Conservation (phyloP, 1,140 invertebrate genomes). For the Leptoteleia sp. region DNA sequence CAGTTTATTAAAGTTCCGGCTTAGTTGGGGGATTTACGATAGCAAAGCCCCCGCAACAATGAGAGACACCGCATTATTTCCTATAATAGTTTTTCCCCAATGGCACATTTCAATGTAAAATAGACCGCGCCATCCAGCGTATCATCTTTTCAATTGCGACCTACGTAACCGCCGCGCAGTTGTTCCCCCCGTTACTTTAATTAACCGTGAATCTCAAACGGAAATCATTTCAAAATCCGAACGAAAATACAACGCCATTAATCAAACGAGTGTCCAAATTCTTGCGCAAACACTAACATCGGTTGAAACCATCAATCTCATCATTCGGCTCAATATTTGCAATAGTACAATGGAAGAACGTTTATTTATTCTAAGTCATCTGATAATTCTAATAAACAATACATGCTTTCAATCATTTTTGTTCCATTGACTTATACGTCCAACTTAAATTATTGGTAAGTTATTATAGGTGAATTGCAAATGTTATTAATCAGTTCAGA, state of each 20-base stretch:
- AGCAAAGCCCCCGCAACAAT: conserved; percentile 47
- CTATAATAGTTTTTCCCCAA: conserved; percentile 52
- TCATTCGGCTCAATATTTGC: too few species aligned
- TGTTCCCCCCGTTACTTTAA: conserved; percentile 32
- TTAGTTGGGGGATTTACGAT: conserved; percentile 54
- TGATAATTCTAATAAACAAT: too few species aligned
- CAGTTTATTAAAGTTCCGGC: conserved; percentile 57
- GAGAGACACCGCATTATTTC: conserved; percentile 45
- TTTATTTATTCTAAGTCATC: too few species aligned
- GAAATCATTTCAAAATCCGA: conserved; percentile 1
- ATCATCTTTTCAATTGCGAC: conserved; percentile 37
- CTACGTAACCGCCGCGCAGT: conserved; percentile 28
- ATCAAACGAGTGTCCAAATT: conserved; percentile 10
- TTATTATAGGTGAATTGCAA: too few species aligned
- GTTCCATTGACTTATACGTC: too few species aligned
- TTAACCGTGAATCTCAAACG: conserved; percentile 37
- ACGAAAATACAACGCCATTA: conserved; percentile 8
- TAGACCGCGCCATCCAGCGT: conserved; percentile 2
- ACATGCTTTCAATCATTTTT: too few species aligned
- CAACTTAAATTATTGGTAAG: too few species aligned
- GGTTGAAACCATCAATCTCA: not conserved
- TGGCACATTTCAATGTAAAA: conserved; percentile 44
- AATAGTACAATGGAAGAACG: too few species aligned
- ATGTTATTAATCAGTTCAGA: too few species aligned
- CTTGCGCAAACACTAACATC: not conserved